Percentiles rank a stretch among this genome's conserved stretches.
Evolutionary conservation across 2,797 vertebrate genomes (phyloP).

Genomic region (Sebastes paucispinis): DNA sequence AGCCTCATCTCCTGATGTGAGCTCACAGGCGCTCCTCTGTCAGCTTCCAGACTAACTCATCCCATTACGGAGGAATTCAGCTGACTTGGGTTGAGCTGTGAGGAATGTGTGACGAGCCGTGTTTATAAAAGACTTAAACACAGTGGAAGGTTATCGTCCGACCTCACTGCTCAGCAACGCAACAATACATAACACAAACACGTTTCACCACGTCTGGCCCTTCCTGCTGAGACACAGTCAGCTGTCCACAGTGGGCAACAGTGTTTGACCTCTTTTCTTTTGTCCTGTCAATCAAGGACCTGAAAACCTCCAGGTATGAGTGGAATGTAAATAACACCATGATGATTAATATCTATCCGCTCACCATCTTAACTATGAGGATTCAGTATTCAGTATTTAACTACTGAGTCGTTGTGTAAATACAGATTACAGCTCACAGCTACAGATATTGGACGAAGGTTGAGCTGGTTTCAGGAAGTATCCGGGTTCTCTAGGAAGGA

Average conservation of each 20-base stretch:
- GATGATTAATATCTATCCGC: neutral
- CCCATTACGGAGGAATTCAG: conserved; percentile 35
- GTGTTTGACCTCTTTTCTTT: neutral
- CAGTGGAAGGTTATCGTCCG: neutral
- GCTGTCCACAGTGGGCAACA: neutral
- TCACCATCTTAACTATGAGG: neutral
- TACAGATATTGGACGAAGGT: neutral
- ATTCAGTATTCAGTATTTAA: neutral
- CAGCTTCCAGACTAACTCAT: neutral
- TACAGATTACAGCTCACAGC: neutral
- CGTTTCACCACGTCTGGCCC: neutral
- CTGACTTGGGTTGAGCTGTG: conserved; percentile 13
- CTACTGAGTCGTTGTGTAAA: neutral
- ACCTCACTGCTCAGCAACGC: neutral
- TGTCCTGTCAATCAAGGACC: no score
- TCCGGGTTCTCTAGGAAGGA: neutral
- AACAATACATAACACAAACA: neutral
- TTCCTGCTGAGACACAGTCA: neutral
- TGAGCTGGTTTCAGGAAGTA: neutral
- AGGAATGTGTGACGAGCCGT: conserved; percentile 4
- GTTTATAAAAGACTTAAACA: neutral
- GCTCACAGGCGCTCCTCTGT: conserved; percentile 24
- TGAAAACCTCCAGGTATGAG: neutral
- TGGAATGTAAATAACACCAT: neutral
- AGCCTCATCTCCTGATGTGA: neutral